Percentiles rank a stretch among this genome's conserved stretches.
Evolutionary conservation across 2,797 vertebrate genomes (phyloP).

Genomic region (Sebastes flavidus): DNA sequence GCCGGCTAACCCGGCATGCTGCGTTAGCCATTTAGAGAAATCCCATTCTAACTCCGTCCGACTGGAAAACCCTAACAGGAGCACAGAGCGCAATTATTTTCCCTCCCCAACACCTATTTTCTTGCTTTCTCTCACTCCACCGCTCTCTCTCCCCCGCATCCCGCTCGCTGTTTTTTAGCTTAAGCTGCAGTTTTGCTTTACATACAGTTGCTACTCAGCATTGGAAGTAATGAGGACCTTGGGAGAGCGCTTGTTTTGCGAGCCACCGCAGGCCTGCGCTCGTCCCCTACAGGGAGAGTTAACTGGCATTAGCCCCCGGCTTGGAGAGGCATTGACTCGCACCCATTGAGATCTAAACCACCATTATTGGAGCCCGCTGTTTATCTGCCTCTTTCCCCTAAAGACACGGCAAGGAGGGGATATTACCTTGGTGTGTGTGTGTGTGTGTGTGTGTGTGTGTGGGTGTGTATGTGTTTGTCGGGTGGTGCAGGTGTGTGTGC

Average conservation of each 20-base stretch:
- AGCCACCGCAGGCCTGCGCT: constrained; percentile 70
- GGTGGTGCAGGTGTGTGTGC: neutral
- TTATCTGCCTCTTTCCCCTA: constrained; percentile 75
- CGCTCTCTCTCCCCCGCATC: constrained; percentile 55
- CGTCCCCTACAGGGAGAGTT: constrained; percentile 80
- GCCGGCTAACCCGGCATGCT: constrained; percentile 51
- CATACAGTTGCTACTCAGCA: constrained; percentile 80
- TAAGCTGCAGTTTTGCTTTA: constrained; percentile 82
- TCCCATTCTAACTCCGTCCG: constrained; percentile 64
- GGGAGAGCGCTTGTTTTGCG: constrained; percentile 80
- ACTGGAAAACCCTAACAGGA: constrained; percentile 71
- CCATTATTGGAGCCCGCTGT: constrained; percentile 80
- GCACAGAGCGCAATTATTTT: constrained; percentile 72
- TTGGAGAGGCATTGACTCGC: constrained; percentile 81
- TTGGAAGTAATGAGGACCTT: constrained; percentile 84
- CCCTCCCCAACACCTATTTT: constrained; percentile 71
- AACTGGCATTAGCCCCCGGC: constrained; percentile 84
- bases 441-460: constrained; percentile 5
- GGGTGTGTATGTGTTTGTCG: neutral
- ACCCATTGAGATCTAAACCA: constrained; percentile 81
- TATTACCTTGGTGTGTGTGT: constrained; percentile 65
- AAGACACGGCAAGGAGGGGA: constrained; percentile 74
- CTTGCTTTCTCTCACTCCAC: constrained; percentile 65
- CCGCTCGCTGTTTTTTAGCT: constrained; percentile 72
- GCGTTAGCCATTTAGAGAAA: constrained; percentile 77